Base-by-base conservation (phyloP, 30 jellyfish, hydroid and myxozoan species). In the Aurelia coerulea region DNA sequence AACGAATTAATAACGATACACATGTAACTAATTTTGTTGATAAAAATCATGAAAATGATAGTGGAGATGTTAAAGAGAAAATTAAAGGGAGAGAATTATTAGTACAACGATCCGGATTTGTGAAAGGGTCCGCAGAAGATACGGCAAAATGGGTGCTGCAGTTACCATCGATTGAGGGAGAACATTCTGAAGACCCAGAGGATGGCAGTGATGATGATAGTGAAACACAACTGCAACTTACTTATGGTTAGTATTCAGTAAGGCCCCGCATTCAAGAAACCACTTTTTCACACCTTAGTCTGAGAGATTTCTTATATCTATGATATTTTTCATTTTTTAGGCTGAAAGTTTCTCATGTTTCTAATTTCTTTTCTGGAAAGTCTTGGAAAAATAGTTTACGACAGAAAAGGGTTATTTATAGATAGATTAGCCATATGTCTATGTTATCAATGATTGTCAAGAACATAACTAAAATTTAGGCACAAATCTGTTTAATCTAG, bases 121-220 rank as follows among this genome's bases (percentile, higher is more conserved):
- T 65, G 42, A 23, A 23, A 13, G 42, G 35, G 46, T 23, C 87
- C 11, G 65, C 63, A 35, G 87, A 77, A 50, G 87, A 77, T 33
- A 77, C 87, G 0, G 87, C 87, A 16, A 77, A 77, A 37, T 77
- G 87, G 87, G 74, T 77, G 17, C 54, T 77, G 52, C 74, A 81
- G 41, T 65, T 65, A 11, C 90, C 80, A 29, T 33, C 53, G n/a
- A 58, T 19, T n/a, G 75, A 80, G 0, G 92, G 65, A 18, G 86
- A 35, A 52, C 79, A 83, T 73, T 83, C 92, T 2, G 92, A 83
- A 58, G 92, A 83, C 49, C 92, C 92, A 6, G 92, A 83, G 56
- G 92, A 72, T 39, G 92, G 73, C 8, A 69, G 85, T 19, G 92
- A 83, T 39, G 92, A 58, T 34, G 91, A 83, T 70, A 83, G 92